phyloP scores from a whole-genome alignment of 2,888 invertebrate genomes.

The Amphipoea lucens region DNA sequence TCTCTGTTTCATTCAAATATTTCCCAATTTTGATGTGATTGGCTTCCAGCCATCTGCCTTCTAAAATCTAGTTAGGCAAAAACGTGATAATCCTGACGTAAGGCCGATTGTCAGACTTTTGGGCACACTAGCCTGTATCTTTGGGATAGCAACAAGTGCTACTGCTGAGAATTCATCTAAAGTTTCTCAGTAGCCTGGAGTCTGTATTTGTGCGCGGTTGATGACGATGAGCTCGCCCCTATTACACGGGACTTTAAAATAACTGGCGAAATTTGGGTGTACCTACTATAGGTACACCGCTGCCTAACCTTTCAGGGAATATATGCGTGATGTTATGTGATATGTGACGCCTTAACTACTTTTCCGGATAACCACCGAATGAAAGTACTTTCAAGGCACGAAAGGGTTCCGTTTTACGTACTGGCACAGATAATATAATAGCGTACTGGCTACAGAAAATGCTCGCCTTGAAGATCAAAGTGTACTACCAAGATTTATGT shows the following conservation, averaged over 20 bases:
- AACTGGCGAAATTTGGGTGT: neutral
- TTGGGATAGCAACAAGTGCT: too few relatives aligned
- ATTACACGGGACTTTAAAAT: neutral
- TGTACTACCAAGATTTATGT: neutral
- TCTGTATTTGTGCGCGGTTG: neutral
- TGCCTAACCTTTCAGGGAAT: neutral
- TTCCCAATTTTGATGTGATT: too few relatives aligned
- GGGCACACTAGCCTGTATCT: too few relatives aligned
- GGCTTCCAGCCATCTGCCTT: too few relatives aligned
- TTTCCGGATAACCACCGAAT: too few relatives aligned
- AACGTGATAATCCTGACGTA: too few relatives aligned
- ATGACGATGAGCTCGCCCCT: neutral
- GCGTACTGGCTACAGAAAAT: neutral
- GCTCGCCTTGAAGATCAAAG: conserved; percentile 9
- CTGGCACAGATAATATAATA: neutral
- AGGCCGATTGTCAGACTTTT: too few relatives aligned
- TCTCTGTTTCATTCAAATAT: too few relatives aligned
- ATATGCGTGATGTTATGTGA: neutral
- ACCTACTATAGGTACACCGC: too few relatives aligned
- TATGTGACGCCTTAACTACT: neutral
- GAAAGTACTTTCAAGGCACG: neutral
- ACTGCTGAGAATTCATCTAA: neutral
- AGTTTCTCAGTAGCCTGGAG: neutral
- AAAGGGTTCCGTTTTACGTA: neutral
- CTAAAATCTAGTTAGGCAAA: too few relatives aligned